A percentile compares a stretch with the other conserved stretches of the same genome.
Conservation (phyloP, 2,888 invertebrate species). For the Apodemia duryi region DNA sequence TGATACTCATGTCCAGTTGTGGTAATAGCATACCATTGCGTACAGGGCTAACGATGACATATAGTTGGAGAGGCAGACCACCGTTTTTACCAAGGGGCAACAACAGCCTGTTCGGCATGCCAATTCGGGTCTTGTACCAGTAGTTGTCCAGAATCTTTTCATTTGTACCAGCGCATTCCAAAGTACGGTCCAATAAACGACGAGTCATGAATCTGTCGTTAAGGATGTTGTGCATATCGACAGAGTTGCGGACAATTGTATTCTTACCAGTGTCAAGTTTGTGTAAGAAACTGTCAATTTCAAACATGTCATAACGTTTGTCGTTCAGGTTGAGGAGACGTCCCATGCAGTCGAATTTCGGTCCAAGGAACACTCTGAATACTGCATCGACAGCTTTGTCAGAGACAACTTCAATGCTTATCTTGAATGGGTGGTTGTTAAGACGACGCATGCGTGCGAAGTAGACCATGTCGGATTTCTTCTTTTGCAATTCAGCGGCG, state of each 20-base stretch:
- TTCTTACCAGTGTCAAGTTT: conserved; percentile 83
- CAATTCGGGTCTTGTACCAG: conserved; percentile 73
- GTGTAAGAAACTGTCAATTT: conserved; percentile 77
- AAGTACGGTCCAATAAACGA: conserved; percentile 39
- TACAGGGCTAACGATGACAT: conserved; percentile 80
- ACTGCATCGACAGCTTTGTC: conserved; percentile 79
- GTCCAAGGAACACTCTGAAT: conserved; percentile 84
- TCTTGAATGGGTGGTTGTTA: conserved; percentile 83
- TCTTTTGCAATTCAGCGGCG: conserved; percentile 65
- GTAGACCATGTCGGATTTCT: conserved; percentile 64
- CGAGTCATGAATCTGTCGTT: conserved; percentile 78
- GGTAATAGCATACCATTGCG: conserved; percentile 68
- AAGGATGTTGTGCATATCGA: conserved; percentile 81
- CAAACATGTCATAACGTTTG: conserved; percentile 65
- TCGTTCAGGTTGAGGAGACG: conserved; percentile 72
- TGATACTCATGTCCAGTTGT: conserved; percentile 60
- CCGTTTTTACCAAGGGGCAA: conserved; percentile 83
- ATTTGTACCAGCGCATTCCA: conserved; percentile 61
- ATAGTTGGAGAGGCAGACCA: conserved; percentile 82
- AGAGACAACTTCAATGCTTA: conserved; percentile 76
- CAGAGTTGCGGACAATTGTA: conserved; percentile 83
- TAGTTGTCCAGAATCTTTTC: conserved; percentile 76
- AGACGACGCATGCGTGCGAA: conserved; percentile 81
- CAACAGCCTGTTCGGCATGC: conserved; percentile 84
- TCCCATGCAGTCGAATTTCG: conserved; percentile 83